A percentile compares a stretch with the other conserved stretches of the same genome.
Conservation (phyloP, 2,797 vertebrate genomes). For the Delichon dasypus region DNA sequence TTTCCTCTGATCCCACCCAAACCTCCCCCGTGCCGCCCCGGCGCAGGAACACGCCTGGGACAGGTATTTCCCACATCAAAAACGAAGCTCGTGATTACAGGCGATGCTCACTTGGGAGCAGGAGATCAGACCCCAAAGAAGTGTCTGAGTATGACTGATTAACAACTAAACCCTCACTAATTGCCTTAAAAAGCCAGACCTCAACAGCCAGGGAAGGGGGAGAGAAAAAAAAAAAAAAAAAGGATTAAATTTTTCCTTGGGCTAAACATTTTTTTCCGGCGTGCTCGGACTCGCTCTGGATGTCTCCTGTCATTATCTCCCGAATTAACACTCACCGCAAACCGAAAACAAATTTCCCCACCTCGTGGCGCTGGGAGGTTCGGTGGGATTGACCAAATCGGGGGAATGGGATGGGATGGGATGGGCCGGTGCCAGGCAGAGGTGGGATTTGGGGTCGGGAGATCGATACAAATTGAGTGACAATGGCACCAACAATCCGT, state of each 20-base stretch:
- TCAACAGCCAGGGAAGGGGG: not conserved
- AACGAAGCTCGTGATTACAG: not conserved
- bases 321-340: not conserved
- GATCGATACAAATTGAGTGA: not conserved
- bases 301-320: not conserved
- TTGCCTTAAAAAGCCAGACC: not conserved
- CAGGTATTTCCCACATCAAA: not conserved
- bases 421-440: accelerated
- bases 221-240: accelerated
- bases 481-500: too few species aligned
- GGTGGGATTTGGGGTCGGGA: slow-evolving; percentile 9
- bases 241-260: not conserved
- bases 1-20: accelerated
- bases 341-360: not conserved
- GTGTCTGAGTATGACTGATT: not conserved
- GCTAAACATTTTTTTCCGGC: slow-evolving; percentile 32
- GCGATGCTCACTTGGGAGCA: not conserved
- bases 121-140: slow-evolving; percentile 14
- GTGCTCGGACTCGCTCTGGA: not conserved
- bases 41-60: not conserved
- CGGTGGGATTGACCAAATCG: not conserved
- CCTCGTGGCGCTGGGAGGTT: not conserved
- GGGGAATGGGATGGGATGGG: not conserved
- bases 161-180: slow-evolving; percentile 26
- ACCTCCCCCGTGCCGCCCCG: accelerated